Conservation (phyloP, 2,888 invertebrate species). For the Hesperia comma region DNA sequence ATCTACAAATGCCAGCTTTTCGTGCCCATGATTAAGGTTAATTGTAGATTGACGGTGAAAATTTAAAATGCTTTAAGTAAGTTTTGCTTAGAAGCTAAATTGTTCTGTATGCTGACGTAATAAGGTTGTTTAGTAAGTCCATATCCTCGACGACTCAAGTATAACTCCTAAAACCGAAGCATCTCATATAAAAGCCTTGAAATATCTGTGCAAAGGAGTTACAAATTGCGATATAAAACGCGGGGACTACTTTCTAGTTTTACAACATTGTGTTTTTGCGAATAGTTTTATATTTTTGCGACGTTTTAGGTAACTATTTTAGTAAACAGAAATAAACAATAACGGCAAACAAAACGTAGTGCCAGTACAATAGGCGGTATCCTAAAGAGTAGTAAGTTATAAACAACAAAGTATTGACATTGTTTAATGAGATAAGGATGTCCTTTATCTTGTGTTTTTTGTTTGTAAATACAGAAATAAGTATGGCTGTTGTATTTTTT, state of each 20-base stretch:
- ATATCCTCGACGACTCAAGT: no score
- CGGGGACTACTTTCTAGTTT: constrained; percentile 26
- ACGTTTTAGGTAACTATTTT: constrained; percentile 21
- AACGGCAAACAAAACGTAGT: neutral
- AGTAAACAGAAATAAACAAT: constrained; percentile 14
- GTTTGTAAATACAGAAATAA: constrained; percentile 44
- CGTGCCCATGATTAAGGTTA: no score
- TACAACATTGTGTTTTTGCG: constrained; percentile 20
- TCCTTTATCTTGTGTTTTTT: constrained; percentile 37
- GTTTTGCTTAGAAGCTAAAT: no score
- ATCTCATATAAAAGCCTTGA: neutral
- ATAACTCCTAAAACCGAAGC: no score
- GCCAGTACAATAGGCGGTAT: constrained; percentile 48
- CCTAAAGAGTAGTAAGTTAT: constrained; percentile 44
- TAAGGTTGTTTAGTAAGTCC: no score
- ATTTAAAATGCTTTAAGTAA: no score
- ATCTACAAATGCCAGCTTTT: no score
- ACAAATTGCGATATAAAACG: neutral
- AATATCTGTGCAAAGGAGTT: neutral
- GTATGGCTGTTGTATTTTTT: constrained; percentile 37
- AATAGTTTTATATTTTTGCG: constrained; percentile 18
- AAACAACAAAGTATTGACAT: constrained; percentile 39
- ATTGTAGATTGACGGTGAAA: no score
- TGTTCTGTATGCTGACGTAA: no score
- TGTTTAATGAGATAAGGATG: constrained; percentile 40